A percentile compares a stretch with the other conserved stretches of the same genome.
Evolutionary conservation across 2,888 invertebrate genomes (phyloP).

Genomic region (Seira ritae): DNA sequence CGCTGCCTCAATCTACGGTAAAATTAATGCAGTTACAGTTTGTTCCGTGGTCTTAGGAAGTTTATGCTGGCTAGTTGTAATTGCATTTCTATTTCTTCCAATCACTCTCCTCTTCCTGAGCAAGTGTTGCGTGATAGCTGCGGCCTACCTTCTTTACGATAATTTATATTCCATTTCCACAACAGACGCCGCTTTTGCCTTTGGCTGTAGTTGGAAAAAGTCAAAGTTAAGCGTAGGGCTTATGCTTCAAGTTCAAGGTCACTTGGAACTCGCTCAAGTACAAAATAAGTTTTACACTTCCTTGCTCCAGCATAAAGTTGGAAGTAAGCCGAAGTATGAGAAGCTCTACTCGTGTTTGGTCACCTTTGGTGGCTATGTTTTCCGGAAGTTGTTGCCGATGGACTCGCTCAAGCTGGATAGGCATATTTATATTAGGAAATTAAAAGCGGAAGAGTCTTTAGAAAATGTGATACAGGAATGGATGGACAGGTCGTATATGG

Average conservation of each 20-base stretch:
- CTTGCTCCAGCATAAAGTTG: conserved; percentile 59
- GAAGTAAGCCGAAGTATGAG: conserved; percentile 64
- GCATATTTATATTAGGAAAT: conserved; percentile 50
- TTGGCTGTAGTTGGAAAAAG: conserved; percentile 62
- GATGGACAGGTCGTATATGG: conserved; percentile 58
- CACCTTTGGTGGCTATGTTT: conserved; percentile 66
- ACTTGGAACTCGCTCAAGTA: conserved; percentile 59
- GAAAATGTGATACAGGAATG: conserved; percentile 57
- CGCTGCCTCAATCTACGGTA: background rate
- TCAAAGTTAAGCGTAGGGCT: conserved; percentile 66
- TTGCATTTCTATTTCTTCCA: conserved; percentile 57
- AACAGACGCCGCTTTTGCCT: conserved; percentile 64
- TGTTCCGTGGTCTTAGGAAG: conserved; percentile 37
- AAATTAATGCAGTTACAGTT: conserved; percentile 12
- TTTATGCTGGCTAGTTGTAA: conserved; percentile 60
- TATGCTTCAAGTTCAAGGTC: conserved; percentile 56
- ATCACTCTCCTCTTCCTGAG: conserved; percentile 55
- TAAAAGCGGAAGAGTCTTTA: conserved; percentile 39
- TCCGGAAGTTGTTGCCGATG: conserved; percentile 59
- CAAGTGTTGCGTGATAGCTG: conserved; percentile 57
- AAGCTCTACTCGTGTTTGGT: conserved; percentile 65
- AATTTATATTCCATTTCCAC: conserved; percentile 60
- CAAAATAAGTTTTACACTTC: conserved; percentile 58
- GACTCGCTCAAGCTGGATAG: conserved; percentile 54
- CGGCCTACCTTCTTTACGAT: conserved; percentile 51